Evolutionary conservation across 2,113 vertebrate genomes (phyloP).

Genomic region (Cyanocitta stelleri): DNA sequence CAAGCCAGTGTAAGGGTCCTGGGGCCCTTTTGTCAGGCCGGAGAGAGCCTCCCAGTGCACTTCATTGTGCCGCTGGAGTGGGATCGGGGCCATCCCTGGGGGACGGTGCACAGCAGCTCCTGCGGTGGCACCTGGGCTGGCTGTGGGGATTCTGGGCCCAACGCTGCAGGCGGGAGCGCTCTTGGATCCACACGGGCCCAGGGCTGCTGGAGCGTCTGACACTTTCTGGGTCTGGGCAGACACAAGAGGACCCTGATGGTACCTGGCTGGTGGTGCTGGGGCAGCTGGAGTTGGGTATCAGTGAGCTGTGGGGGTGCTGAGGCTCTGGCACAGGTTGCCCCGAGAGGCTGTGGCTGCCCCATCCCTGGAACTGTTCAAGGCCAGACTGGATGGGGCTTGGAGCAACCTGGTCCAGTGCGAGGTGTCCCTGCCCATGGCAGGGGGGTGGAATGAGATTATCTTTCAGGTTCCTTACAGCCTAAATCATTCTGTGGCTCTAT

Average conservation of each 20-base stretch:
- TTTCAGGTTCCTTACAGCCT: neutral
- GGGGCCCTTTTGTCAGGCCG: neutral
- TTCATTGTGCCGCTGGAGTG: neutral
- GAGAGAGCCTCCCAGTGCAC: neutral
- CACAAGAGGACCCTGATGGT: neutral
- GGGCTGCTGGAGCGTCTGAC: neutral
- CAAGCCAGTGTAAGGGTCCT: neutral
- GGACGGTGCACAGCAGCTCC: fast-evolving
- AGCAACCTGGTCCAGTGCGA: neutral
- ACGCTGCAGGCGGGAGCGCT: fast-evolving
- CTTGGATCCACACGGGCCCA: fast-evolving
- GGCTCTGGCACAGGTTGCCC: neutral
- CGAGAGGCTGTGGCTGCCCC: neutral
- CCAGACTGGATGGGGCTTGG: neutral
- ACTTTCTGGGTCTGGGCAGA: neutral
- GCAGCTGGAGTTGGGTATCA: neutral
- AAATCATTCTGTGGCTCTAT: neutral
- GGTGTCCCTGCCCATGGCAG: neutral
- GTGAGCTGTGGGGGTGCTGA: neutral
- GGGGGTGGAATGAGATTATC: neutral
- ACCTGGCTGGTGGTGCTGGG: neutral
- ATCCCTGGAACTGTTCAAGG: neutral
- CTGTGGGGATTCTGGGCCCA: too few species aligned
- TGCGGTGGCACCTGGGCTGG: fast-evolving
- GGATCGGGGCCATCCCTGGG: neutral